Base-by-base conservation (phyloP, 2,113 vertebrate genomes). In the Hippotragus niger region DNA sequence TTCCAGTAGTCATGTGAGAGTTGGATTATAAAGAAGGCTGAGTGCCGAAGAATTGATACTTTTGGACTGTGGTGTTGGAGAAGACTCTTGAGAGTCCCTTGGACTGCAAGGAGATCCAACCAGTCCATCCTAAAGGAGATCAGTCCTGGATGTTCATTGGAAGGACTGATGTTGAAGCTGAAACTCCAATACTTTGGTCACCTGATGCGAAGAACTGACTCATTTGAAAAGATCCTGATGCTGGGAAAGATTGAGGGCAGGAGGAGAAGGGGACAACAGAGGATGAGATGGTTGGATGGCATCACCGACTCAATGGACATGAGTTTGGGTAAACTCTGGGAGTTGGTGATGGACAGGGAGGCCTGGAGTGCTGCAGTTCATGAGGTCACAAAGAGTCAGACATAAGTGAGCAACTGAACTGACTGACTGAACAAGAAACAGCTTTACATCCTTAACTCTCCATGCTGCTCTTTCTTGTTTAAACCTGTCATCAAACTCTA, bases 171-270 rank as follows among this genome's bases (percentile, higher is more conserved):
- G 9, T 19, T 71, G 64, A 71, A 71, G n/a, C n/a, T 71, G 19
- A 71, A 71, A 71, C 2, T 71, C n/a, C 9, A 36, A 11, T 36
- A 36, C 64, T 71, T 36, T 71, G n/a, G 9, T 8, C 9, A 71
- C 64, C n/a, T 71, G 0, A 23, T 71, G 17, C 0, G 0, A 71
- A 71, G n/a, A 71, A 2, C 9, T 71, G 64, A 36, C 64, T 71
- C 64, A 71, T 11, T 21, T 2, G n/a, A 36, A 71, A 71, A 36
- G n/a, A 71, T 17, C 9, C 64, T 71, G 17, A 71, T 21, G n/a
- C 64, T 71, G n/a, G 64, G n/a, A 36, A 36, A 36, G n/a, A 5
- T 36, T 71, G 64, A 36, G 5, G n/a, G n/a, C 64, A 36, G 64
- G n/a, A 33, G 2, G 7, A 36, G n/a, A 21, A 71, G 19, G 64